These are phyloP conservation scores for Trypoxylon attenuatum DNA, from an alignment of 2,888 invertebrate species.

Conservation along the genomic window DNA sequence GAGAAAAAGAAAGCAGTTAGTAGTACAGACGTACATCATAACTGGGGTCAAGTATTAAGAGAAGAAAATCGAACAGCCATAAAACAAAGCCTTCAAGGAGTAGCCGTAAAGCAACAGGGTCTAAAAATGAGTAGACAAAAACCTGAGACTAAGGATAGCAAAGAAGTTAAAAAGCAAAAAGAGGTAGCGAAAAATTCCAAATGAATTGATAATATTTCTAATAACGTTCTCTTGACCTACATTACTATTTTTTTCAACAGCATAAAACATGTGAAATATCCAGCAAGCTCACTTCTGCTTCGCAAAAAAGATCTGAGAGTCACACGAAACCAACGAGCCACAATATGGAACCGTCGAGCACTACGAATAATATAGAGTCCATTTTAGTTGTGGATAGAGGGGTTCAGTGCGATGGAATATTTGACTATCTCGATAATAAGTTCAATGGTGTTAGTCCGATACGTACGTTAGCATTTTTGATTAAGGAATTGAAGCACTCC, in stretches of 20 bases:
- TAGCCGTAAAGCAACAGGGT: slow-evolving; percentile 37
- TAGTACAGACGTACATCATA: slow-evolving; percentile 23
- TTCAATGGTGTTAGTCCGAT: slow-evolving; percentile 58
- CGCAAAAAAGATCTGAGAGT: slow-evolving; percentile 41
- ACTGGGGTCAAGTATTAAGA: slow-evolving; percentile 51
- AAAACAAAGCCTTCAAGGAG: slow-evolving; percentile 51
- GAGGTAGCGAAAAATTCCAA: too few relatives aligned
- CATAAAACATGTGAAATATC: slow-evolving; percentile 53
- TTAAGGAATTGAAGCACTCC: slow-evolving; percentile 57
- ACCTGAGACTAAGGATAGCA: neutral
- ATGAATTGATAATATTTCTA: too few relatives aligned
- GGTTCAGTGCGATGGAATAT: slow-evolving; percentile 56
- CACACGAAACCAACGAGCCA: slow-evolving; percentile 29
- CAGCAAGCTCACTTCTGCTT: slow-evolving; percentile 38
- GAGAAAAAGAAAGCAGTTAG: slow-evolving; percentile 42
- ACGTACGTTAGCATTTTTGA: slow-evolving; percentile 55
- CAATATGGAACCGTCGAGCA: slow-evolving; percentile 49
- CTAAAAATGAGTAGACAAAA: slow-evolving; percentile 23
- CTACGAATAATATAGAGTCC: slow-evolving; percentile 48
- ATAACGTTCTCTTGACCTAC: too few relatives aligned
- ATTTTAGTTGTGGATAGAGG: slow-evolving; percentile 56
- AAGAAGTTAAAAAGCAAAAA: neutral
- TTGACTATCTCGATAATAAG: slow-evolving; percentile 47
- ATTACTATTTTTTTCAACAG: too few relatives aligned
- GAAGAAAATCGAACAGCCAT: slow-evolving; percentile 53